phyloP scores from a whole-genome alignment of 2,113 vertebrate species.

The Catharus minimus region DNA sequence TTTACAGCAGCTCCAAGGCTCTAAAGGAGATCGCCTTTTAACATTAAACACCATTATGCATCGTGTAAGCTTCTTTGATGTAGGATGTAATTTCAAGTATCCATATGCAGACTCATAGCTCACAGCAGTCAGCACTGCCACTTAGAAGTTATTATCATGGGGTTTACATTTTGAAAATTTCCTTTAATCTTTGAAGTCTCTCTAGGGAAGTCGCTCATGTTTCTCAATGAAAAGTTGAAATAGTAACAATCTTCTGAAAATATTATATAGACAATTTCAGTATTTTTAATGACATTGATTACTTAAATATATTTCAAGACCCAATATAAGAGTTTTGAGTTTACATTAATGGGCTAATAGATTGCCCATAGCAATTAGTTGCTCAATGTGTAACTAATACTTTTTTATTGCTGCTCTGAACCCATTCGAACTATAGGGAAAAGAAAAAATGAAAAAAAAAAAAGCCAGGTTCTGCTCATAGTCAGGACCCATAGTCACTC shows the following conservation, averaged over 20 bases:
- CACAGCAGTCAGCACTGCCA: not conserved
- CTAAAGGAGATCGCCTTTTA: not conserved
- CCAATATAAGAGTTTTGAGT: not conserved
- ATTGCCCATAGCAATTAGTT: not conserved
- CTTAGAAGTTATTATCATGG: constrained; percentile 25
- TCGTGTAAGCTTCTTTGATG: constrained; percentile 33
- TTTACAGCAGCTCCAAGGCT: not conserved
- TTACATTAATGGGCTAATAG: not conserved
- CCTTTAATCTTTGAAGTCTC: constrained; percentile 28
- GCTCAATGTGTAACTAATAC: not conserved
- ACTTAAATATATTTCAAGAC: not conserved
- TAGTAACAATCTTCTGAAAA: not conserved
- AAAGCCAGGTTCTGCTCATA: not conserved
- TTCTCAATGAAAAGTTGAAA: constrained; percentile 30
- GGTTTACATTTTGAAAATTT: not conserved
- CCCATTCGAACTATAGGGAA: not conserved
- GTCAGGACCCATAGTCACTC: not conserved
- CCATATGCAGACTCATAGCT: not conserved
- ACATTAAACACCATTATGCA: constrained; percentile 9
- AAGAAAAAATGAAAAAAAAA: not conserved
- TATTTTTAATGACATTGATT: constrained; percentile 19
- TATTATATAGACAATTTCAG: not conserved
- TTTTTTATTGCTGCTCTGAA: not conserved
- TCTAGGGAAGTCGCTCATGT: not conserved
- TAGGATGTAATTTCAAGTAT: constrained; percentile 28